These are phyloP conservation scores for Cranoglanis bouderius DNA, from an alignment of 2,113 vertebrate genomes.

Conservation along the genomic window DNA sequence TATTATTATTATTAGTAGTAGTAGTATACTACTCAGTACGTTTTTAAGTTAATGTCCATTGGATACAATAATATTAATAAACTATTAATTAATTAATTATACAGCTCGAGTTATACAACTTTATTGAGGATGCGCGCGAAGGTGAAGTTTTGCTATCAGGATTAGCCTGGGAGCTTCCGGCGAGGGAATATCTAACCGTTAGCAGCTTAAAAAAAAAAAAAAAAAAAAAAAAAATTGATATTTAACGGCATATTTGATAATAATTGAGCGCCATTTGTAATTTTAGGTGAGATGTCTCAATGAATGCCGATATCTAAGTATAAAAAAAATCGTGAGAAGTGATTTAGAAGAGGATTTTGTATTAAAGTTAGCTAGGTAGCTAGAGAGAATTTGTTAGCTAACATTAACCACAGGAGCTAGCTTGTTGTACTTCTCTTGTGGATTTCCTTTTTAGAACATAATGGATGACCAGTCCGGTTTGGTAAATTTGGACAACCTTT, in stretches of 20 bases:
- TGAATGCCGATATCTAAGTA: too few relatives aligned
- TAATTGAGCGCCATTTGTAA: too few relatives aligned
- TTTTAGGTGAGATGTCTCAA: not conserved
- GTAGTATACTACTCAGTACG: not conserved
- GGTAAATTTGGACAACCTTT: slow-evolving; percentile 55
- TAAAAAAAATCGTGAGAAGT: not conserved
- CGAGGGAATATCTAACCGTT: not conserved
- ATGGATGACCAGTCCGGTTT: slow-evolving; percentile 62
- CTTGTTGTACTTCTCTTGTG: not conserved
- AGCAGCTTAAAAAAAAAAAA: not conserved
- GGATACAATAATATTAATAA: not conserved
- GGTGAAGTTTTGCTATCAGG: not conserved
- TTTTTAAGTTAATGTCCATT: not conserved
- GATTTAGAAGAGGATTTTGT: not conserved
- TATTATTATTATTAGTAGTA: not conserved
- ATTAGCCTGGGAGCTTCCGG: not conserved
- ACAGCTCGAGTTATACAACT: not conserved
- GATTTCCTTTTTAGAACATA: not conserved
- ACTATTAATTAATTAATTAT: not conserved
- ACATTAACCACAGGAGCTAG: not conserved
- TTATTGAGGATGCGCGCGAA: not conserved
- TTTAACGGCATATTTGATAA: not conserved
- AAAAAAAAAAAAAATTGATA: not conserved
- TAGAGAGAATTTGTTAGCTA: not conserved
- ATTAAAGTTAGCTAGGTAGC: too few relatives aligned